Percentiles rank a stretch among this genome's conserved stretches.
phyloP scores from a whole-genome alignment of 1,140 invertebrate genomes.

The Atta cephalotes region DNA sequence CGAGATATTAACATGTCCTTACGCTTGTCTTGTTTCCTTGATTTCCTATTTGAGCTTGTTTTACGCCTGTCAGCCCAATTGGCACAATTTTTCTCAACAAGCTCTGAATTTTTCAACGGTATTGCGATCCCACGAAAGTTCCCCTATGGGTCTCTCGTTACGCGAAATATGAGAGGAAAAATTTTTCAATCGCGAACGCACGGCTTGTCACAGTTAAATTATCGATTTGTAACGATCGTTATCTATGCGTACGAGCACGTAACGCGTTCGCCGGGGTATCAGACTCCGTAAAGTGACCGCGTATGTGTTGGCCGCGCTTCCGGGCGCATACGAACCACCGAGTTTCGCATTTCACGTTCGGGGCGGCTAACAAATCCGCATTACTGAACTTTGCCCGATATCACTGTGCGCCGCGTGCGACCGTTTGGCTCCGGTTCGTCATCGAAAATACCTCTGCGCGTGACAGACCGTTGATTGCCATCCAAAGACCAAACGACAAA shows the following conservation, averaged over 20 bases:
- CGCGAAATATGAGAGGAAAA: constrained; percentile 24
- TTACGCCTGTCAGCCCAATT: constrained; percentile 32
- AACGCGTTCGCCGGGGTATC: neutral
- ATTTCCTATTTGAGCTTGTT: constrained; percentile 11
- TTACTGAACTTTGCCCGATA: constrained; percentile 52
- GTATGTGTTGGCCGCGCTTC: constrained; percentile 52
- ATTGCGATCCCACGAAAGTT: neutral
- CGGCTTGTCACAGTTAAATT: constrained; percentile 74
- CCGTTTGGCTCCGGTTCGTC: constrained; percentile 30
- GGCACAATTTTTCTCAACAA: constrained; percentile 17
- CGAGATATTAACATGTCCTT: neutral
- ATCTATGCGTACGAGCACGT: constrained; percentile 54
- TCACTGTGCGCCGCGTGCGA: constrained; percentile 21
- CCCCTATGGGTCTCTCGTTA: neutral
- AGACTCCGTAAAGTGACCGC: constrained; percentile 43
- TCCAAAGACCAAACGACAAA: constrained; percentile 22
- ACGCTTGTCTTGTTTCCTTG: neutral
- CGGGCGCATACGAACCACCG: constrained; percentile 46
- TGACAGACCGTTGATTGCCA: constrained; percentile 58
- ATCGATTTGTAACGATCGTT: constrained; percentile 76
- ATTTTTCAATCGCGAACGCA: constrained; percentile 70
- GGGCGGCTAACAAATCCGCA: constrained; percentile 52
- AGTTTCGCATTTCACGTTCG: constrained; percentile 46
- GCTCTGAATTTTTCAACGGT: constrained; percentile 17
- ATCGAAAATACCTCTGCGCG: constrained; percentile 55